Conservation (phyloP, 2,888 invertebrate genomes). For the Thymelicus sylvestris region DNA sequence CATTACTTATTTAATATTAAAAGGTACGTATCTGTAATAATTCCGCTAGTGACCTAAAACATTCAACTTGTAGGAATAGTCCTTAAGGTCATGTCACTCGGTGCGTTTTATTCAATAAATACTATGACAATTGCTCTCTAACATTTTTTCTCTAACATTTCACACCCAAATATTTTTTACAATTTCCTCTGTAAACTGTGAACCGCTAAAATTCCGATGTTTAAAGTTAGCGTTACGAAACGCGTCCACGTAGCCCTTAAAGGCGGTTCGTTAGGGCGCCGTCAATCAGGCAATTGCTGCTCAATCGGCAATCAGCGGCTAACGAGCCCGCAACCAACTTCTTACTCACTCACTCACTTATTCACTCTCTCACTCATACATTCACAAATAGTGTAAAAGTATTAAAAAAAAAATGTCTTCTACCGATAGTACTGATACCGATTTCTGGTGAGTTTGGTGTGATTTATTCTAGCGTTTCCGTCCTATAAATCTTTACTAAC, state of each 20-base stretch:
- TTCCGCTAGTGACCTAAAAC: no score
- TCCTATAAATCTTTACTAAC: no score
- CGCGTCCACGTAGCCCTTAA: slow-evolving; percentile 65
- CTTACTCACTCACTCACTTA: slow-evolving; percentile 59
- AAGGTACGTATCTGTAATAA: no score
- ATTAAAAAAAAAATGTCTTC: slow-evolving; percentile 11
- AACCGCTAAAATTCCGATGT: slow-evolving; percentile 28
- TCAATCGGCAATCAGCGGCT: slow-evolving; percentile 84
- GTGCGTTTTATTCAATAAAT: no score
- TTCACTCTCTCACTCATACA: slow-evolving; percentile 55
- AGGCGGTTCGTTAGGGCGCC: slow-evolving; percentile 80
- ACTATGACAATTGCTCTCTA: neutral
- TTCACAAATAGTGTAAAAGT: slow-evolving; percentile 45
- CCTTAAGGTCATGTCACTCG: no score
- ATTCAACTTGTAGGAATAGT: no score
- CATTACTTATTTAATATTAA: no score
- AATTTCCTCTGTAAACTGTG: neutral
- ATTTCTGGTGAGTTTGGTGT: no score
- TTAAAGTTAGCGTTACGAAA: slow-evolving; percentile 32
- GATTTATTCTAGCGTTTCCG: no score
- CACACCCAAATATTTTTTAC: neutral
- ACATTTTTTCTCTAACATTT: neutral
- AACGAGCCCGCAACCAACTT: slow-evolving; percentile 79
- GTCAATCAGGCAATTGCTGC: slow-evolving; percentile 85
- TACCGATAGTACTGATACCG: no score